Evolutionary conservation across 2,888 invertebrate genomes (phyloP), one percentile per base, ranked within the genome.

Genomic region (Trichacis sp.): DNA sequence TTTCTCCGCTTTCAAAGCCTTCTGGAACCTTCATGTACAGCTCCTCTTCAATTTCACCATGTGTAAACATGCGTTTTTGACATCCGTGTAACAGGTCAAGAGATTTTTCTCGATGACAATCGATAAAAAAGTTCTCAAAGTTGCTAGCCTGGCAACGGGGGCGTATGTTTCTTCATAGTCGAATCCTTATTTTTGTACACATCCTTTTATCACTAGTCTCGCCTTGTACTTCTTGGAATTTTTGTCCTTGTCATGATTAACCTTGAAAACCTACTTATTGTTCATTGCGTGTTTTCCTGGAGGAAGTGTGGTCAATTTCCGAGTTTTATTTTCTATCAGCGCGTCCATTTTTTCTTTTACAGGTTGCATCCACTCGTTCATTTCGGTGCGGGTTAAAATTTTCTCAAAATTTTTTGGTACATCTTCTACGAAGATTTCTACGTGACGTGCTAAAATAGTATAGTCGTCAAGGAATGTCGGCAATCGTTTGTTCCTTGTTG

Each of bases 161-260:
- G 75, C 73, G 57, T 70, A 76, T 2, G 71, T 77, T 63, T 78
- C 74, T 40, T 73, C 62, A 61, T 71, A 75, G 49, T 77, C 76
- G 14, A 59, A 71, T 5, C 74, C 74, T 61, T 63, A 24, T 20
- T 42, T 49, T 59, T 76, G 75, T 5, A 64, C 15, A 17, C 69
- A 76, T 2, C 73, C 73, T 48, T 72, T 74, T 9, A 68, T 47
- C 5, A 75, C 75, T n/a, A 76, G 55, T 30, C 75, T 62, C 2
- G 75, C 73, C 50, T 77, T 77, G 45, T 72, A 72, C 33, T 45
- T 67, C 15, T 57, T 52, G 15, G 65, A 42, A n/a, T 15, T 48
- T 72, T 70, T 6, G 68, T 47, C n/a, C n/a, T n/a, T n/a, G n/a
- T n/a, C n/a, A n/a, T n/a, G n/a, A n/a, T n/a, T n/a, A n/a, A 3